These are phyloP conservation scores for Ardeotis arabs DNA, from an alignment of 2,113 vertebrate species.

Conservation along the genomic window DNA sequence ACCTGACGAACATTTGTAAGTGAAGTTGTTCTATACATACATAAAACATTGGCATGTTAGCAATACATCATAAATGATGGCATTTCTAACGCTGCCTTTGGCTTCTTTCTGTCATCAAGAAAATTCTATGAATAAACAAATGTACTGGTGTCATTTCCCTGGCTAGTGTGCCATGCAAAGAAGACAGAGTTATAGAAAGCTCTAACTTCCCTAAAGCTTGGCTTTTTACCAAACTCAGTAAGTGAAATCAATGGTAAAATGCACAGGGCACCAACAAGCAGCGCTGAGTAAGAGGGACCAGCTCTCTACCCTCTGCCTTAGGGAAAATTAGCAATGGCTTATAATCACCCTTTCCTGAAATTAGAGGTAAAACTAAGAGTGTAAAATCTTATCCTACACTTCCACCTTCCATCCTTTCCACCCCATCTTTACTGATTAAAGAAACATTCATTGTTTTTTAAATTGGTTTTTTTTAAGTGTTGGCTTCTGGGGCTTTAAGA, in stretches of 20 bases:
- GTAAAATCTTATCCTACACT: background rate
- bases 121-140: background rate
- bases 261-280: background rate
- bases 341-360: slow-evolving; percentile 49
- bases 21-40: background rate
- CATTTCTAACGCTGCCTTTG: background rate
- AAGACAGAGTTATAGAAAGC: background rate
- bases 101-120: background rate
- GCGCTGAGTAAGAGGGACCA: background rate
- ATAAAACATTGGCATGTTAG: background rate
- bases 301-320: background rate
- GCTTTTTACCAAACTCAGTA: background rate
- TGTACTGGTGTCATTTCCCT: background rate
- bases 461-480: background rate
- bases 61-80: background rate
- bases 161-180: background rate
- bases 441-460: background rate
- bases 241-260: background rate
- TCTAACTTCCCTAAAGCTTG: background rate
- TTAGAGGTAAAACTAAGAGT: background rate
- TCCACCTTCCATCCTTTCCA: background rate
- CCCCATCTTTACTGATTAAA: background rate
- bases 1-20: slow-evolving; percentile 4
- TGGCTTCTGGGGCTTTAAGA: background rate
- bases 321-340: background rate